Evolutionary conservation across 2,888 invertebrate genomes (phyloP).

Genomic region (Candidula unifasciata): DNA sequence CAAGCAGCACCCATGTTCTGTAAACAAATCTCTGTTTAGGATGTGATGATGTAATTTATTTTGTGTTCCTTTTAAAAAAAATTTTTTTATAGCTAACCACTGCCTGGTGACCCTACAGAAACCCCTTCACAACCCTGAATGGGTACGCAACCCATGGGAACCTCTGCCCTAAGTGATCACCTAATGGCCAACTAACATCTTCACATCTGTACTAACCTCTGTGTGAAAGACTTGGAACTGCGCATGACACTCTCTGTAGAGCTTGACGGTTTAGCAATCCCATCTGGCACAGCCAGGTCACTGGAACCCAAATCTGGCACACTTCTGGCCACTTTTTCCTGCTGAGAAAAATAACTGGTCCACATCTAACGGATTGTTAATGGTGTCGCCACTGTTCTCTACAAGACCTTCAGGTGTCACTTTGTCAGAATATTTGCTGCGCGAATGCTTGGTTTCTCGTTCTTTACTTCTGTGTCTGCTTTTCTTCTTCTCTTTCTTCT

Average conservation of each 20-base stretch:
- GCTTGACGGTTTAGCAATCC: not conserved
- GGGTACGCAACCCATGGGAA: too few relatives aligned
- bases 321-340: not conserved
- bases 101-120: too few relatives aligned
- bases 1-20: too few relatives aligned
- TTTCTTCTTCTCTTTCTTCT: conserved; percentile 48
- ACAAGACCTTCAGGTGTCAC: not conserved
- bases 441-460: not conserved
- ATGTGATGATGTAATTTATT: too few relatives aligned
- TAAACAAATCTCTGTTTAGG: too few relatives aligned
- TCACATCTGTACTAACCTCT: conserved; percentile 13
- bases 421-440: not conserved
- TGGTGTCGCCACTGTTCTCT: conserved; percentile 26
- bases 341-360: not conserved
- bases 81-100: too few relatives aligned
- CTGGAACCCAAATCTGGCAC: not conserved
- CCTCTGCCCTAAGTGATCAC: too few relatives aligned
- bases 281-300: not conserved
- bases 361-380: conserved; percentile 10
- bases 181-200: not conserved
- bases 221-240: conserved; percentile 3
- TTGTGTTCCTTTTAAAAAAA: too few relatives aligned
- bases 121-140: too few relatives aligned
- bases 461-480: conserved; percentile 43
- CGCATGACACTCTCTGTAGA: conserved; percentile 7